Evolutionary conservation across 1,140 invertebrate species (phyloP).

Genomic region (Patella vulgata): DNA sequence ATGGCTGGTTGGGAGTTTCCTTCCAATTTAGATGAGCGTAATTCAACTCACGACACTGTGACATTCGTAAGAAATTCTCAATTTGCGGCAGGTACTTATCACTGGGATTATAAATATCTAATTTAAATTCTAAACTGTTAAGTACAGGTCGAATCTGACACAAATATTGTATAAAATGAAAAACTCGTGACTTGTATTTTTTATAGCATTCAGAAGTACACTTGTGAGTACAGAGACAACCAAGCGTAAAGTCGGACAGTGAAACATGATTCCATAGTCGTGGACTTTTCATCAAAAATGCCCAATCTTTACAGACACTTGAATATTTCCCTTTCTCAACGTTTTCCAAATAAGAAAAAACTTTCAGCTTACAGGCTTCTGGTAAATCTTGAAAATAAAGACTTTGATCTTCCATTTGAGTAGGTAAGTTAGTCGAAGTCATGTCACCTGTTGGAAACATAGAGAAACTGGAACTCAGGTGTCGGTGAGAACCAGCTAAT

Average conservation of each 20-base stretch:
- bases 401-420: not conserved
- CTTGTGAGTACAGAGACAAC: slow-evolving; percentile 44
- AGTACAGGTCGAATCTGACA: slow-evolving; percentile 44
- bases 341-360: slow-evolving; percentile 55
- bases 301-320: slow-evolving; percentile 54
- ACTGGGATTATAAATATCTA: slow-evolving; percentile 55
- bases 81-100: slow-evolving; percentile 52
- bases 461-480: no score
- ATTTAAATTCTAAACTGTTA: slow-evolving; percentile 55
- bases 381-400: slow-evolving; percentile 59
- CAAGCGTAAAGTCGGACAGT: slow-evolving; percentile 51
- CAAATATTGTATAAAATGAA: slow-evolving; percentile 44
- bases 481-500: no score
- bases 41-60: slow-evolving; percentile 37
- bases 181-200: slow-evolving; percentile 51
- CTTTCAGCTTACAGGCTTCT: slow-evolving; percentile 53
- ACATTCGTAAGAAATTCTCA: slow-evolving; percentile 38
- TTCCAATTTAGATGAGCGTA: slow-evolving; percentile 62
- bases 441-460: no score
- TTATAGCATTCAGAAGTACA: slow-evolving; percentile 44
- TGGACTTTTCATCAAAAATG: slow-evolving; percentile 41
- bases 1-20: slow-evolving; percentile 59
- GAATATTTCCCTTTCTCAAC: slow-evolving; percentile 47
- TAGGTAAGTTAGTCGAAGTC: no score
- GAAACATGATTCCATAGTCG: slow-evolving; percentile 52